Base-by-base conservation (phyloP, 2,113 vertebrate species). In the Oxyura jamaicensis region DNA sequence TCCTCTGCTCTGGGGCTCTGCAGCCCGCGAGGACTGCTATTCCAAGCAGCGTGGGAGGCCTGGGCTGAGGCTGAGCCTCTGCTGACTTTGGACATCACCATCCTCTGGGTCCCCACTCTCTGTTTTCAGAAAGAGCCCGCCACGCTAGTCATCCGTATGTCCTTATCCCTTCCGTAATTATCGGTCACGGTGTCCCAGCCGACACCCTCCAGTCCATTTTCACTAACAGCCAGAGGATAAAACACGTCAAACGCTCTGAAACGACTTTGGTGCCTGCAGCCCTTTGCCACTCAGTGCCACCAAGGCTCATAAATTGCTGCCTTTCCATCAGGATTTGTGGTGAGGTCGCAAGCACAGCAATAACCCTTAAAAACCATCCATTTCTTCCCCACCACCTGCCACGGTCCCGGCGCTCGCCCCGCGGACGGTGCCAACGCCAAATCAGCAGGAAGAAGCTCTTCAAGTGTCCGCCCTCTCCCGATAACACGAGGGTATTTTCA, bases 381-480 rank as follows among this genome's bases (percentile, higher is more conserved):
- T 18, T 81, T n/a, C 28, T 52, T 16, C 68, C 66, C 28, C 20
- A 59, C 3, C 13, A 53, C 29, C 35, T 36, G 19, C 72, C 83
- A 55, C 0, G 0, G 48, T 23, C 31, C 46, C 50, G 31, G 44
- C 3, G 0, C 42, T 81, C 13, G 2, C 13, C 60, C 35, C 33
- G 8, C 1, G 0, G 33, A 71, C 3, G 3, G 6, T 56, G 39
- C 22, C 59, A 80, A 23, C 14, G 8, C 16, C 69, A 78, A n/a
- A 89, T 75, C 50, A 71, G 52, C 3, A 2, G 20, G 36, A 88
- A 68, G 31, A 26, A 63, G 62, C 36, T 91, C 46, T 62, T 53
- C 8, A 94, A 63, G 44, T 0, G 13, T 56, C 59, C 66, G 74
- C 1, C 22, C 19, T 46, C 42, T 62, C 26, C 58, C 20, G 41